These are phyloP conservation scores for Hypomecis atomaria DNA, from an alignment of 2,888 invertebrate species.

Conservation along the genomic window DNA sequence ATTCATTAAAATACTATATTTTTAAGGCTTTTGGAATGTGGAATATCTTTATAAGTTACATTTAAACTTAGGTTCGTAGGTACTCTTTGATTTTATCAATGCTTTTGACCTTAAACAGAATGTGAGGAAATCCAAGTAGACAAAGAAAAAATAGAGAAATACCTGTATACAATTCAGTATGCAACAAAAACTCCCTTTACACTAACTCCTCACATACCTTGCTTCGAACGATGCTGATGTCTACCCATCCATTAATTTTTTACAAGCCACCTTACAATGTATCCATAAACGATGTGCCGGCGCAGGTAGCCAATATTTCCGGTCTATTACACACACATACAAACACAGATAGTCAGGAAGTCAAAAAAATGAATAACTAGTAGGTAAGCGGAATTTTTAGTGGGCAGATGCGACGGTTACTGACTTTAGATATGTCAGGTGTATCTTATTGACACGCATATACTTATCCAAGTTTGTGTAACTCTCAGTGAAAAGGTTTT, in stretches of 20 bases:
- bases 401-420: slow-evolving; percentile 22
- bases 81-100: no score
- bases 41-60: no score
- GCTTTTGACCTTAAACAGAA: no score
- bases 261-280: slow-evolving; percentile 22
- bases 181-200: slow-evolving; percentile 1
- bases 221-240: slow-evolving; percentile 9
- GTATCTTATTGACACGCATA: no score
- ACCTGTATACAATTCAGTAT: not conserved
- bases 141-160: no score
- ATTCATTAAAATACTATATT: no score
- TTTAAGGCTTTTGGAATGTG: no score
- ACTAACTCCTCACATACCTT: slow-evolving; percentile 4
- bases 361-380: slow-evolving; percentile 32
- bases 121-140: no score
- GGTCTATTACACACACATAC: slow-evolving; percentile 50
- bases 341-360: slow-evolving; percentile 33
- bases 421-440: no score
- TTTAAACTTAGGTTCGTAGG: no score
- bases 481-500: not conserved
- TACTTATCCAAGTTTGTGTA: no score
- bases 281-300: slow-evolving; percentile 35
- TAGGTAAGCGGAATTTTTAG: slow-evolving; percentile 36
- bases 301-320: slow-evolving; percentile 59
- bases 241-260: slow-evolving; percentile 18